Percentiles rank a stretch among this genome's conserved stretches.
Evolutionary conservation across 2,113 vertebrate species (phyloP).

Genomic region (Catharus bicknelli): DNA sequence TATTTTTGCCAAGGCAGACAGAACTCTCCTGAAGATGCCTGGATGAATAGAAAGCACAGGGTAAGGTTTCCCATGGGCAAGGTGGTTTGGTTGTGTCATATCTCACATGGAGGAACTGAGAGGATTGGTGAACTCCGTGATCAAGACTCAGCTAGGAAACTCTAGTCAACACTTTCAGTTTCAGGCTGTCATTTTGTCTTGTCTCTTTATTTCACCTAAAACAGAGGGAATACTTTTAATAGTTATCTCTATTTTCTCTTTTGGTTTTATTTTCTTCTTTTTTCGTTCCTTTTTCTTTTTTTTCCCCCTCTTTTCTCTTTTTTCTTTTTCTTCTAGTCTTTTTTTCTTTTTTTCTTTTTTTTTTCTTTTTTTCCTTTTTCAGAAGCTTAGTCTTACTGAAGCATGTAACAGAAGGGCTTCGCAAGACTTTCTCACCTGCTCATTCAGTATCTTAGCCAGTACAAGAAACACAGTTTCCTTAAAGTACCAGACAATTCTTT

Average conservation of each 20-base stretch:
- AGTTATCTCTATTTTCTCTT: neutral
- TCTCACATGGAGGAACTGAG: neutral
- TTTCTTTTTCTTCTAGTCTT: neutral
- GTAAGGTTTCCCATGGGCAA: neutral
- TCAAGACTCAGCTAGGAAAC: neutral
- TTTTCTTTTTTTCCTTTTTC: neutral
- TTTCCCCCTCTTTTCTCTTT: fast-evolving
- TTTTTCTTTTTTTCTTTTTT: fast-evolving
- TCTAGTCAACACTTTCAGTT: neutral
- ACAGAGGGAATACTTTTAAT: neutral
- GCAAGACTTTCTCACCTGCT: neutral
- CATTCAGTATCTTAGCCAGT: neutral
- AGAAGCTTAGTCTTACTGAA: neutral
- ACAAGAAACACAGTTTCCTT: neutral
- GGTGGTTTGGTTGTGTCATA: neutral
- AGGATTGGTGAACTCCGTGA: neutral
- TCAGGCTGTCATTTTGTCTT: neutral
- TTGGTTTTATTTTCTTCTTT: neutral
- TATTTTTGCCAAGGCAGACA: neutral
- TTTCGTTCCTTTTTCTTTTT: neutral
- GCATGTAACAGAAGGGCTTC: neutral
- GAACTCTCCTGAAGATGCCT: neutral
- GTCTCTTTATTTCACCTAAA: neutral
- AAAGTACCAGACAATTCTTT: neutral
- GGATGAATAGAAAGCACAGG: neutral